Conservation (phyloP, 2,888 invertebrate species). For the Dasysyrphus tricinctus region DNA sequence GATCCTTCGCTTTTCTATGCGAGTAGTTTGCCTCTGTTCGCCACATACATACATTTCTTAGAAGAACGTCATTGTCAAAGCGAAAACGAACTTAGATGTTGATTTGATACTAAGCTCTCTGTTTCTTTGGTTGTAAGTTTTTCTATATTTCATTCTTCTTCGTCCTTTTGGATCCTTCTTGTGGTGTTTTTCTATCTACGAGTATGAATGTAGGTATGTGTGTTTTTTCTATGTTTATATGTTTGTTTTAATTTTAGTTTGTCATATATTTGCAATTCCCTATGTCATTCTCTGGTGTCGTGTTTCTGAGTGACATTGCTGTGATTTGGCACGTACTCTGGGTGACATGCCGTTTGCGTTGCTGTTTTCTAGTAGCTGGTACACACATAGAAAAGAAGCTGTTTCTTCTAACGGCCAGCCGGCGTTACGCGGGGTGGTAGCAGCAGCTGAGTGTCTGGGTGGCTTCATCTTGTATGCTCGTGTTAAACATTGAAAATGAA, state of each 20-base stretch:
- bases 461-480: slow-evolving; percentile 47
- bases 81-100: slow-evolving; percentile 53
- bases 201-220: neutral
- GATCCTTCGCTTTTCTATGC: slow-evolving; percentile 14
- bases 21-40: slow-evolving; percentile 31
- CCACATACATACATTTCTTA: slow-evolving; percentile 2
- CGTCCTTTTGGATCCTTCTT: slow-evolving; percentile 16
- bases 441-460: neutral
- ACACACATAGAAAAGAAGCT: slow-evolving; percentile 40
- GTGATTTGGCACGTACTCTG: slow-evolving; percentile 69
- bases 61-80: slow-evolving; percentile 43
- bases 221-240: slow-evolving; percentile 7
- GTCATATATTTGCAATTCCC: slow-evolving; percentile 66
- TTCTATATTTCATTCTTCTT: slow-evolving; percentile 21
- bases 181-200: neutral
- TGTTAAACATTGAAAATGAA: slow-evolving; percentile 72
- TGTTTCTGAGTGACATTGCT: slow-evolving; percentile 59
- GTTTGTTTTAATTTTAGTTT: slow-evolving; percentile 48
- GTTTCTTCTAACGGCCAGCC: neutral
- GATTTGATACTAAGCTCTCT: slow-evolving; percentile 46
- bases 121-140: slow-evolving; percentile 24
- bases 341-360: slow-evolving; percentile 55
- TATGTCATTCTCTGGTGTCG: slow-evolving; percentile 53
- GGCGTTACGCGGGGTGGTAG: neutral
- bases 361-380: slow-evolving; percentile 4